A percentile compares a stretch with the other conserved stretches of the same genome.
These are phyloP conservation scores for Xestia sexstrigata DNA, from an alignment of 2,888 invertebrate species.

Conservation along the genomic window DNA sequence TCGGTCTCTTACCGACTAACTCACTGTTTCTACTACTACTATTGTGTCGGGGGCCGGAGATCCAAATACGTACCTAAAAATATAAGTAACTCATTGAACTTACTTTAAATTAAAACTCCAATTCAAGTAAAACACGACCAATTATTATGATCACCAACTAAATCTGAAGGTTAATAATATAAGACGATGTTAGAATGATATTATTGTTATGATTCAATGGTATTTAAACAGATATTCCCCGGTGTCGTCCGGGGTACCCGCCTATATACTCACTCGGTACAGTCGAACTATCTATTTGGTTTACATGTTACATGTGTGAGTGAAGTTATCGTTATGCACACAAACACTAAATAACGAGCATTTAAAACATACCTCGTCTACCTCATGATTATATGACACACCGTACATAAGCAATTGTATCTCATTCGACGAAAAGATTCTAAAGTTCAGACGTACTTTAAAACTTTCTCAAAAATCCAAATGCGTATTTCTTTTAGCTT, in stretches of 20 bases:
- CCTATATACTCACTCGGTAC: slow-evolving; percentile 14
- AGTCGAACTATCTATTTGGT: too few species aligned
- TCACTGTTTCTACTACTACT: too few species aligned
- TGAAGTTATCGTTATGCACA: too few species aligned
- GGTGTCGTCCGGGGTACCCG: background rate
- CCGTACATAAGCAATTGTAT: background rate
- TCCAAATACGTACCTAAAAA: too few species aligned
- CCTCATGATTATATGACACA: background rate
- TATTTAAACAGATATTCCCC: slow-evolving; percentile 32
- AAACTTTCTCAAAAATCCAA: background rate
- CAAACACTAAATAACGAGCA: too few species aligned
- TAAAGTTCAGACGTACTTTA: background rate
- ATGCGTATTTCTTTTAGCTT: background rate
- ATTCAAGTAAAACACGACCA: background rate
- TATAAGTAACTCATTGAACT: background rate
- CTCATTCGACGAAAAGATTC: background rate
- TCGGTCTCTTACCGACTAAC: too few species aligned
- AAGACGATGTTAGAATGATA: slow-evolving; percentile 31
- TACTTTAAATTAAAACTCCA: background rate
- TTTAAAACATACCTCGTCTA: too few species aligned
- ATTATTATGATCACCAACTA: background rate
- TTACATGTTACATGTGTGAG: too few species aligned
- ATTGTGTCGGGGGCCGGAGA: too few species aligned
- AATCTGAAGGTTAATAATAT: slow-evolving; percentile 15
- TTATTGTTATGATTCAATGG: slow-evolving; percentile 30